These are phyloP conservation scores for Oryzias dopingdopingensis DNA, from an alignment of 2,797 vertebrate species.

Conservation along the genomic window DNA sequence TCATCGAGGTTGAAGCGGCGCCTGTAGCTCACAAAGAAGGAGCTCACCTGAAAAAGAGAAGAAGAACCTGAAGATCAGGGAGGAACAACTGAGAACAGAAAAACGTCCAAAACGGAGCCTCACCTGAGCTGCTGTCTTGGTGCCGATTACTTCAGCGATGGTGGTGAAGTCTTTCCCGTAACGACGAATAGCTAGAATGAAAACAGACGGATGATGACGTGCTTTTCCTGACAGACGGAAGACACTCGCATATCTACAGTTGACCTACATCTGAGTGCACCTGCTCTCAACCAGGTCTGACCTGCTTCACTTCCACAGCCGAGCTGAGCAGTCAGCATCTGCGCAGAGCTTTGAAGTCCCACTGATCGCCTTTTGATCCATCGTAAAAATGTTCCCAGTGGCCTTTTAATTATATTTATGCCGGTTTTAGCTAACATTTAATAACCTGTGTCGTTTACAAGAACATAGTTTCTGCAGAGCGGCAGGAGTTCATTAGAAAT, in stretches of 20 bases:
- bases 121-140: constrained; percentile 88
- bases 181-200: constrained; percentile 81
- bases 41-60: constrained; percentile 80
- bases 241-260: not conserved
- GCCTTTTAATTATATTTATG: too few species aligned
- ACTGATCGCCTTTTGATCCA: too few species aligned
- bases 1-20: constrained; percentile 91
- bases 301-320: constrained; percentile 6
- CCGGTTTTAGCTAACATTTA: too few species aligned
- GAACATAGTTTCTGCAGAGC: too few species aligned
- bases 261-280: constrained; percentile 33
- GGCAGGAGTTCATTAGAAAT: too few species aligned
- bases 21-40: constrained; percentile 89
- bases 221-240: too few species aligned
- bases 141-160: constrained; percentile 89
- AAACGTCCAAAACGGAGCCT: constrained; percentile 66
- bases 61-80: not conserved
- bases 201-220: not conserved
- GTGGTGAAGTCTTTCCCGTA: constrained; percentile 89
- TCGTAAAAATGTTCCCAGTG: too few species aligned
- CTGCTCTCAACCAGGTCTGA: constrained; percentile 29
- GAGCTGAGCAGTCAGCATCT: not conserved
- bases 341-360: too few species aligned
- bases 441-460: too few species aligned
- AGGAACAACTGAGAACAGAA: constrained; percentile 17